Evolutionary conservation across 1,140 invertebrate genomes (phyloP), one percentile per base, ranked within the genome.

Genomic region (Ridgeia piscesae): DNA sequence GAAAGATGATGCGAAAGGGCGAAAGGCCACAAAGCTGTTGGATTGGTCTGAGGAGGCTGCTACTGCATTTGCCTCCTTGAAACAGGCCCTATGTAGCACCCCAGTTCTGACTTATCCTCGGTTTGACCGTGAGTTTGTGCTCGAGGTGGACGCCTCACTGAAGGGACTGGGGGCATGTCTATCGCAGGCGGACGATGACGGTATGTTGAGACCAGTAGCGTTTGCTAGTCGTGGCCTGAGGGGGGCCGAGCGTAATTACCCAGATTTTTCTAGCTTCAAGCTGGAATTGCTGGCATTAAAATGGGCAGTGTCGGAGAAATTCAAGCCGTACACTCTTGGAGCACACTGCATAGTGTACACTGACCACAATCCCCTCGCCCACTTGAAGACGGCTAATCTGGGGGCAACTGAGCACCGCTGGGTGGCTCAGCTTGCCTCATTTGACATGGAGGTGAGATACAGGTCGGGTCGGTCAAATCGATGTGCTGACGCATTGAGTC

Each of bases 151-250:
- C 2, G 58, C 17, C 58, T 77, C 58, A 77, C 17, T 77, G 4
- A 77, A 77, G 11, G 42, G 42, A 42, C 11, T 42, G 42, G 42
- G 4, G 58, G 17, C 58, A 77, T 77, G 58, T 31, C 6, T 77
- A 21, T 77, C 58, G 11, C 6, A 77, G 58, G 0, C 2, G 58
- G 58, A 77, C 27, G 58, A 77, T 21, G 58, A 77, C 2, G 58
- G 58, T 77, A 77, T 21, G 27, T 77, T 77, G 58, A 9, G 88
- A 27, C 34, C 50, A 34, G 89, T 92, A 34, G 50, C 92, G 31
- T 89, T 89, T 91, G 92, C 88, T 34, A 92, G 92, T 89, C 6
- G 88, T 35, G 92, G 88, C n/a, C 48, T 92, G 42, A 8, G 77
- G 33, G 88, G 88, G 92, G 89, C 88, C 0, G 34, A 33, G 91